Evolutionary conservation across 2,888 invertebrate genomes (phyloP).

Genomic region (Apomyelois bistriatella): DNA sequence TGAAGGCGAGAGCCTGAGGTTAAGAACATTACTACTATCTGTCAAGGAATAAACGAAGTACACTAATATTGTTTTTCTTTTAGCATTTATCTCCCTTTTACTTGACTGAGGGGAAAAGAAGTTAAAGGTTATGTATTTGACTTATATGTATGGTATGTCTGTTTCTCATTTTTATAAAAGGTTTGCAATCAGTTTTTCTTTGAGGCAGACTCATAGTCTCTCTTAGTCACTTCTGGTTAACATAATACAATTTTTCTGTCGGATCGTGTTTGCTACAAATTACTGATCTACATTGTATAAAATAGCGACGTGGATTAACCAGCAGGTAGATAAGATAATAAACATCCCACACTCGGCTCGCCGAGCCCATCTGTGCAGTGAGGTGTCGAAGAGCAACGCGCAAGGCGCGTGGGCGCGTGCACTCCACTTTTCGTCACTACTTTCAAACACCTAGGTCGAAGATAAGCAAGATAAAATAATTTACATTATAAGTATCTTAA

Average conservation of each 20-base stretch:
- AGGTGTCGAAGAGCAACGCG: not conserved
- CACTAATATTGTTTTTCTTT: not conserved
- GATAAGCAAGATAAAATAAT: slow-evolving; percentile 43
- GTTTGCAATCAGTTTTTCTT: too few relatives aligned
- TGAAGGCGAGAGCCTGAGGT: slow-evolving; percentile 31
- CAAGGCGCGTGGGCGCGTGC: slow-evolving; percentile 50
- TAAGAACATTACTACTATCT: slow-evolving; percentile 27
- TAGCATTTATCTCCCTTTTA: too few relatives aligned
- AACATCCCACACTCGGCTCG: slow-evolving; percentile 50
- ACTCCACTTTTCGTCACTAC: slow-evolving; percentile 60
- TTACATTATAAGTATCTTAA: slow-evolving; percentile 31
- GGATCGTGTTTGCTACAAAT: slow-evolving; percentile 23
- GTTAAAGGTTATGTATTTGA: too few relatives aligned
- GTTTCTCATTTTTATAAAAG: too few relatives aligned
- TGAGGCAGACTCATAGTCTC: too few relatives aligned
- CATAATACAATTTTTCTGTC: too few relatives aligned
- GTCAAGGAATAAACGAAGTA: not conserved
- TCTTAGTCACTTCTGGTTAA: too few relatives aligned
- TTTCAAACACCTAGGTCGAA: slow-evolving; percentile 54
- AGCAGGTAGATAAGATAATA: slow-evolving; percentile 67
- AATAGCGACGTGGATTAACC: slow-evolving; percentile 60
- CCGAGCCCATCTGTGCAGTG: slow-evolving; percentile 11
- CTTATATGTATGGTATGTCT: too few relatives aligned
- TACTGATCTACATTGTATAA: slow-evolving; percentile 49
- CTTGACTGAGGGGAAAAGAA: too few relatives aligned